phyloP scores from a whole-genome alignment of 2,797 vertebrate species.

The Lagodon rhomboides region DNA sequence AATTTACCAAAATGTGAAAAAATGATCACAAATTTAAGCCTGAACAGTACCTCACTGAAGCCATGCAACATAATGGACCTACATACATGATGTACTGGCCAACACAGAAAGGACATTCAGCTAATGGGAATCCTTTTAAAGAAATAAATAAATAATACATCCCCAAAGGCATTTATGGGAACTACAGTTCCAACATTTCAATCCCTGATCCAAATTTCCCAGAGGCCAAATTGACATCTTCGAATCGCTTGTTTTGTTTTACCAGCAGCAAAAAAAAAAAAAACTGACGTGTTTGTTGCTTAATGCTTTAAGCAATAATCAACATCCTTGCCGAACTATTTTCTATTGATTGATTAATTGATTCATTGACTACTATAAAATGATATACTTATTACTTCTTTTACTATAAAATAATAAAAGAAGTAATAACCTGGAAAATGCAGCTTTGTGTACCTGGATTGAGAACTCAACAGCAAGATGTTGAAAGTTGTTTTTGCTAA shows the following conservation, averaged over 20 bases:
- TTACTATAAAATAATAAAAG: too few relatives aligned
- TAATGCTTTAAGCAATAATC: neutral
- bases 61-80: neutral
- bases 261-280: neutral
- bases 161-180: too few relatives aligned
- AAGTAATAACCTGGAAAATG: neutral
- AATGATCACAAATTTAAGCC: neutral
- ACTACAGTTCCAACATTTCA: neutral
- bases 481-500: constrained; percentile 7
- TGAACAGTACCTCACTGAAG: neutral
- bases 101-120: too few relatives aligned
- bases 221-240: neutral
- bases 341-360: neutral
- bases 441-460: neutral
- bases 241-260: neutral
- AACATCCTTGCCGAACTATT: neutral
- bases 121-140: too few relatives aligned
- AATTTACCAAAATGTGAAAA: neutral
- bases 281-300: too few relatives aligned
- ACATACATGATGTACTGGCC: too few relatives aligned
- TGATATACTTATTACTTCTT: too few relatives aligned
- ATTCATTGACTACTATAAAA: neutral
- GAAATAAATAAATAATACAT: too few relatives aligned
- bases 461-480: neutral
- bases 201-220: neutral